Base-by-base conservation (phyloP, 2,888 invertebrate species). In the Drosophila neotestacea region DNA sequence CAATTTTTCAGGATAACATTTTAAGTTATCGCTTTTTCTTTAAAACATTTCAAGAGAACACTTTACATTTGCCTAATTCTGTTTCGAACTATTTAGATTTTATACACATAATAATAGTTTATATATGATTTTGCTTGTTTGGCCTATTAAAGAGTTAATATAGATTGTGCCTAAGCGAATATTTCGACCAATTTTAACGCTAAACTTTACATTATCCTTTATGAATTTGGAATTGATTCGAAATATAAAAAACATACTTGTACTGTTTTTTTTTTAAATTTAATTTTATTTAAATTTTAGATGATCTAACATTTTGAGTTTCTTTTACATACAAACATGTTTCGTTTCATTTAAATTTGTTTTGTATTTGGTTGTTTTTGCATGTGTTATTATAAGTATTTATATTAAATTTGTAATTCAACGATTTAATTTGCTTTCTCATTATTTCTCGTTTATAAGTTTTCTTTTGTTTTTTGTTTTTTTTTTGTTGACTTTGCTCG, bases 301-400 rank as follows among this genome's bases (percentile, higher is more conserved):
- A 90, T 90, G 90, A 85, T 91, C 88, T 91, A 91, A 91, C 91
- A 90, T 82, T 88, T 88, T 85, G 83, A 89, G 88, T 90, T 86
- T 85, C 83, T 90, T 91, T 91, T 91, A 91, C 91, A 91, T 91
- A 91, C 90, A 91, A 90, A 91, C 90, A 90, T 87, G 86, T 73
- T 79, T 56, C 42, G 42, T 58, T 58, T 58, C 34, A 78, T 78
- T 82, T 87, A 73, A 52, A 74, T 81, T 78, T 75, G 73, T 79
- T 67, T 69, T 60, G 63, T 73, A 48, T 70, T 69, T 69, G 28
- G 58, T 62, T 56, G 58, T 69, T 80, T 77, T 60, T 48, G 13
- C 66, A 52, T 56, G 39, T 39, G 38, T 50, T 32, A 60, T 86
- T 88, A 79, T 77, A 73, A 81, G 41, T 64, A 62, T 64, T 54